Evolutionary conservation across 2,888 invertebrate species (phyloP).

Genomic region (Trachelus troglodyta): DNA sequence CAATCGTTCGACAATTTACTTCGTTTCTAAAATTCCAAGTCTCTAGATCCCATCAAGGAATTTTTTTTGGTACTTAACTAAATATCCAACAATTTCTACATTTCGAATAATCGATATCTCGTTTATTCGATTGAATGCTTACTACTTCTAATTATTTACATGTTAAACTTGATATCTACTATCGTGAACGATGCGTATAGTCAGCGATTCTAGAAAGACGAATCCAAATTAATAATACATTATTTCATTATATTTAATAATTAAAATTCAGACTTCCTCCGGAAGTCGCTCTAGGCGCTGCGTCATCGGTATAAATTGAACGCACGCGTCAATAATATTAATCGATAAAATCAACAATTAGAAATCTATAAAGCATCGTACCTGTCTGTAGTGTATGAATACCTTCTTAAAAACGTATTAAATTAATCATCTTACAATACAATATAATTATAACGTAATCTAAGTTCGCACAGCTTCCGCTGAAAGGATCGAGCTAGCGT

Average conservation of each 20-base stretch:
- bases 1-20: not conserved
- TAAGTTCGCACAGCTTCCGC: not conserved
- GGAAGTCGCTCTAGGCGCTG: not conserved
- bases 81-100: not conserved
- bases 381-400: not conserved
- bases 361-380: not conserved
- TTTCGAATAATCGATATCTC: not conserved
- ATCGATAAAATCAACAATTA: not conserved
- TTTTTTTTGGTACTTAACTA: not conserved
- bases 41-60: not conserved
- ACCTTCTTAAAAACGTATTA: not conserved
- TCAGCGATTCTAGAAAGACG: too few relatives aligned
- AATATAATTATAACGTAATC: not conserved
- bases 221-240: too few relatives aligned
- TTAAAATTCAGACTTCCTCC: too few relatives aligned
- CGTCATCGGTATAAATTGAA: not conserved
- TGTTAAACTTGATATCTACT: not conserved
- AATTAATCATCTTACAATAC: not conserved
- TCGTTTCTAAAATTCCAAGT: not conserved
- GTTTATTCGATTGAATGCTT: not conserved
- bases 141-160: not conserved
- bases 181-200: not conserved
- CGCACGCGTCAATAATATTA: not conserved
- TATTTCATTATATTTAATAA: too few relatives aligned
- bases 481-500: not conserved